Conservation (phyloP, 2,888 invertebrate genomes). For the Pemphredon lugubris region DNA sequence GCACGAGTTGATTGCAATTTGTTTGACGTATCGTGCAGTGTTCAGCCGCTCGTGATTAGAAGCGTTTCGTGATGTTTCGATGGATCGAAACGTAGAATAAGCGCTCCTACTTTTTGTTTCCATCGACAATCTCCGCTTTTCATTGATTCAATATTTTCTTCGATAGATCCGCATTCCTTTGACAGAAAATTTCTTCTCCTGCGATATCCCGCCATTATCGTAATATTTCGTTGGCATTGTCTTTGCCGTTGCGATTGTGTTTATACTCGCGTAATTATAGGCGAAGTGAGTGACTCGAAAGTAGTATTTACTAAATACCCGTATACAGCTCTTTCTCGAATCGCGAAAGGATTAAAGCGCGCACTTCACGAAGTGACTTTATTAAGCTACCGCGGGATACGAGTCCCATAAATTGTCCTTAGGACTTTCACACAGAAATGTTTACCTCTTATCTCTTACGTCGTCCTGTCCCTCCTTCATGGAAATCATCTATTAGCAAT, state of each 20-base stretch:
- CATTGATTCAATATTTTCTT: conserved; percentile 31
- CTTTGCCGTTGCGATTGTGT: conserved; percentile 47
- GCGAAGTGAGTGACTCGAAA: conserved; percentile 70
- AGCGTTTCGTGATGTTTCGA: too few relatives aligned
- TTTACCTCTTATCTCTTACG: conserved; percentile 17
- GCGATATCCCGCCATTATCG: conserved; percentile 30
- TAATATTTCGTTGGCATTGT: conserved; percentile 39
- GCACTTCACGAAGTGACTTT: conserved; percentile 50
- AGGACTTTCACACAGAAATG: conserved; percentile 15
- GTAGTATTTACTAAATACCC: conserved; percentile 64
- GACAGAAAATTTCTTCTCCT: conserved; percentile 38
- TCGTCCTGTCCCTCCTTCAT: conserved; percentile 1
- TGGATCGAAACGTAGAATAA: too few relatives aligned
- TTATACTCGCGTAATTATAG: conserved; percentile 74
- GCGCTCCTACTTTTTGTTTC: too few relatives aligned
- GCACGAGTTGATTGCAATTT: background rate
- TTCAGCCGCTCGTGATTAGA: conserved; percentile 2
- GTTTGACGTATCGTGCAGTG: background rate
- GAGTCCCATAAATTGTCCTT: conserved; percentile 44
- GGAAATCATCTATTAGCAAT: background rate
- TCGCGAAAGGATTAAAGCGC: conserved; percentile 41
- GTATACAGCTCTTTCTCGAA: conserved; percentile 53
- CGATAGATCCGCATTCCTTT: conserved; percentile 46
- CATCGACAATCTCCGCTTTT: too few relatives aligned
- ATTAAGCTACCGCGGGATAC: conserved; percentile 45